These are phyloP conservation scores for Eurois occulta DNA, from an alignment of 2,888 invertebrate genomes.

Conservation along the genomic window DNA sequence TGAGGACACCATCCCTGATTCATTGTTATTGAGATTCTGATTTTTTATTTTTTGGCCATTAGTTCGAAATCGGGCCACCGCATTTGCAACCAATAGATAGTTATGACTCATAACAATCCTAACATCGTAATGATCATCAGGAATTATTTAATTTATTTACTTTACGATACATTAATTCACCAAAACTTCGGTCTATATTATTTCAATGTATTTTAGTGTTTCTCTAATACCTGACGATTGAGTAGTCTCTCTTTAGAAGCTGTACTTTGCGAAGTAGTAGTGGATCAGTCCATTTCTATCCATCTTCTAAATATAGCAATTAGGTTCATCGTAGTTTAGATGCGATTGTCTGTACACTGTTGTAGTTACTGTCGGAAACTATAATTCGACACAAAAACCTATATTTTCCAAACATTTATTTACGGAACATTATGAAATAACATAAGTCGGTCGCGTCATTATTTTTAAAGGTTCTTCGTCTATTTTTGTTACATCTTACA, in stretches of 20 bases:
- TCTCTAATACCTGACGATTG: background rate
- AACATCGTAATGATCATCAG: background rate
- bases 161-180: background rate
- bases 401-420: constrained; percentile 1
- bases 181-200: background rate
- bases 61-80: background rate
- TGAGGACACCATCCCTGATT: background rate
- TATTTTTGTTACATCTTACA: constrained; percentile 34
- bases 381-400: constrained; percentile 17
- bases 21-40: background rate
- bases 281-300: background rate
- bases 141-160: background rate
- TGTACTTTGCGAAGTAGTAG: background rate
- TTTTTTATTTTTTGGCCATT: background rate
- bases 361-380: background rate
- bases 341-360: background rate
- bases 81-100: background rate
- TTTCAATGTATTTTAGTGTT: background rate
- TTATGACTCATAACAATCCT: background rate
- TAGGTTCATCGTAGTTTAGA: background rate
- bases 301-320: background rate
- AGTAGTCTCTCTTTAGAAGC: background rate
- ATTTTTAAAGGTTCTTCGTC: constrained; percentile 22
- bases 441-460: constrained; percentile 26
- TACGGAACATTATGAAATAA: constrained; percentile 43